Evolutionary conservation across 2,888 invertebrate species (phyloP), one percentile per base, ranked within the genome.

Genomic region (Diarsia dahlii): DNA sequence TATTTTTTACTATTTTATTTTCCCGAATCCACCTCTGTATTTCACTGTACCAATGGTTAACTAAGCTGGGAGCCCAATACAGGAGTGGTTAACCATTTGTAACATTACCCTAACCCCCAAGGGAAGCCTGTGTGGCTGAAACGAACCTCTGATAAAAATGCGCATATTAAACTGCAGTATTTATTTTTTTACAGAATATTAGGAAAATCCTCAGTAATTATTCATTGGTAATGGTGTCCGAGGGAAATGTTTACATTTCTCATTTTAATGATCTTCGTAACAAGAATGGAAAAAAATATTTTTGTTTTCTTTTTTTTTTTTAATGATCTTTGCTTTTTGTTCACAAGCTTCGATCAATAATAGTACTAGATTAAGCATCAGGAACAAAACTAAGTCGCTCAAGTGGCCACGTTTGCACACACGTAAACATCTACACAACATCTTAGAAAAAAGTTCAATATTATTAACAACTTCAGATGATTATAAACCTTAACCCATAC

Each of bases 71-170:
- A 86, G 45, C 90, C 90, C 84, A 75, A 89, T 82, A 80, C 86
- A 86, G 88, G 88, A 91, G 91, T 92, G 93, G 91, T 92, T 91
- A 91, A 90, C 91, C 92, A 92, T 93, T 92, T 89, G 91, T 92
- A 89, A 91, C 89, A 74, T 88, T 88, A 89, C 87, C 78, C 68
- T 23, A 39, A 18, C 28, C 56, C 88, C 76, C 71, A 75, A 84
- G 85, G 87, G 83, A 85, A 86, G 82, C 86, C 90, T 89, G 82
- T 90, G 91, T 80, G 91, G 89, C 88, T 89, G 67, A 78, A 82
- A 85, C 67, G 75, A 86, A 82, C 79, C 87, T 79, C 58, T 76
- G 39, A 74, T 78, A 73, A 74, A 77, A 81, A 76, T 71, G 71
- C 71, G 73, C 72, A 82, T 79, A 65, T 15, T 65, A 60, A 76